phyloP scores from a whole-genome alignment of 2,888 invertebrate species.

The Spisula subtruncata region DNA sequence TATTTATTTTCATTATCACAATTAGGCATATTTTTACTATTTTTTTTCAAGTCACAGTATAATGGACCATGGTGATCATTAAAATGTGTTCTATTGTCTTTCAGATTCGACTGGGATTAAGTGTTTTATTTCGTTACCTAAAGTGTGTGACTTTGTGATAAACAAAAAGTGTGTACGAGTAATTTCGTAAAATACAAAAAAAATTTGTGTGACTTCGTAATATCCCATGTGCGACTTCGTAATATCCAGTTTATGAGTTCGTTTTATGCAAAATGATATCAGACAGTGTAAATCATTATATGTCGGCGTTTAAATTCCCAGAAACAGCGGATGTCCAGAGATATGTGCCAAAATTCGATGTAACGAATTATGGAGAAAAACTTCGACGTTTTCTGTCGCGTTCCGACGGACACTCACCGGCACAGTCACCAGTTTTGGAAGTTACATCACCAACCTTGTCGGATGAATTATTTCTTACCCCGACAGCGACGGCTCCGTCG shows the following conservation, averaged over 20 bases:
- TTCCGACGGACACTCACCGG: constrained; percentile 3
- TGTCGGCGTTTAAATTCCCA: constrained; percentile 34
- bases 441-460: constrained; percentile 31
- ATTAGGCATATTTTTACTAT: too few species aligned
- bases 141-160: neutral
- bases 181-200: too few species aligned
- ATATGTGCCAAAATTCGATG: constrained; percentile 43
- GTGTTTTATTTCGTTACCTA: neutral
- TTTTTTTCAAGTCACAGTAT: too few species aligned
- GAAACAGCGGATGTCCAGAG: constrained; percentile 34
- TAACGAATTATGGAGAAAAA: constrained; percentile 34
- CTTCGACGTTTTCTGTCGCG: constrained; percentile 43
- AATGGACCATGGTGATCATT: too few species aligned
- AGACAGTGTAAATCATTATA: constrained; percentile 35
- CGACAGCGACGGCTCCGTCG: neutral
- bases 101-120: neutral
- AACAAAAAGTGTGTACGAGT: neutral
- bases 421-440: neutral
- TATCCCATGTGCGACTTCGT: too few species aligned
- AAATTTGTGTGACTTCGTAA: too few species aligned
- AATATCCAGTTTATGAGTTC: neutral
- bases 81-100: neutral
- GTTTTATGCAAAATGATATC: constrained; percentile 28
- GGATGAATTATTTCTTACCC: constrained; percentile 42
- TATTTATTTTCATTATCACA: too few species aligned